These are phyloP conservation scores for Limnothrissa miodon DNA, from an alignment of 2,113 vertebrate species.

Conservation along the genomic window DNA sequence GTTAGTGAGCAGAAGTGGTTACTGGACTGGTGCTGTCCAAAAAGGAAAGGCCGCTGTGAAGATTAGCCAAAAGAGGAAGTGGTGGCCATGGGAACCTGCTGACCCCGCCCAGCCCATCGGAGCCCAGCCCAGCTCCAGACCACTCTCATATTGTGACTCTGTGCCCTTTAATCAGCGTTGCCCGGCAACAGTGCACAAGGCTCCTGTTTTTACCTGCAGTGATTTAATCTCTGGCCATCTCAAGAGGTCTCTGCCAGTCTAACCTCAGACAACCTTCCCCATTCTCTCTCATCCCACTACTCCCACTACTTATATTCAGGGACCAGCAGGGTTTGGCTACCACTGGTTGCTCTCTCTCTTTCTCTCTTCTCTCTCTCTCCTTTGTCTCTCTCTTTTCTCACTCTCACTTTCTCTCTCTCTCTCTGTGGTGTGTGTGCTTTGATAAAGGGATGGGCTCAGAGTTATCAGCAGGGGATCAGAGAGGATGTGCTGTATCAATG, in stretches of 20 bases:
- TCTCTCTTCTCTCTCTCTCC: not conserved
- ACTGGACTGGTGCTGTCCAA: not conserved
- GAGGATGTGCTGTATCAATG: not conserved
- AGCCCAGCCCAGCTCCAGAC: no score
- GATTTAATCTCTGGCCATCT: not conserved
- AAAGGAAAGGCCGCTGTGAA: not conserved
- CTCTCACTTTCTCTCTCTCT: not conserved
- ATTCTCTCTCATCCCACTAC: not conserved
- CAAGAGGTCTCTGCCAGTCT: not conserved
- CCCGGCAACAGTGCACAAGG: not conserved
- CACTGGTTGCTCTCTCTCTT: not conserved
- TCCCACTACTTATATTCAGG: not conserved
- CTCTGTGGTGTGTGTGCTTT: not conserved
- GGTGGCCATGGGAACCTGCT: not conserved
- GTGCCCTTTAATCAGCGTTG: not conserved
- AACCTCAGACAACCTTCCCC: not conserved
- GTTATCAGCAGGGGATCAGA: not conserved
- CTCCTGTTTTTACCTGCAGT: not conserved
- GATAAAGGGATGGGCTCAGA: not conserved
- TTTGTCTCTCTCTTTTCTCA: not conserved
- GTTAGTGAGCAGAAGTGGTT: not conserved
- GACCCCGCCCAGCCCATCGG: not conserved
- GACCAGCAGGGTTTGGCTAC: not conserved
- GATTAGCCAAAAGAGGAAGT: not conserved
- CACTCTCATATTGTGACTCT: not conserved